These are phyloP conservation scores for Pyrrhia umbra DNA, from an alignment of 2,888 invertebrate genomes.

Conservation along the genomic window DNA sequence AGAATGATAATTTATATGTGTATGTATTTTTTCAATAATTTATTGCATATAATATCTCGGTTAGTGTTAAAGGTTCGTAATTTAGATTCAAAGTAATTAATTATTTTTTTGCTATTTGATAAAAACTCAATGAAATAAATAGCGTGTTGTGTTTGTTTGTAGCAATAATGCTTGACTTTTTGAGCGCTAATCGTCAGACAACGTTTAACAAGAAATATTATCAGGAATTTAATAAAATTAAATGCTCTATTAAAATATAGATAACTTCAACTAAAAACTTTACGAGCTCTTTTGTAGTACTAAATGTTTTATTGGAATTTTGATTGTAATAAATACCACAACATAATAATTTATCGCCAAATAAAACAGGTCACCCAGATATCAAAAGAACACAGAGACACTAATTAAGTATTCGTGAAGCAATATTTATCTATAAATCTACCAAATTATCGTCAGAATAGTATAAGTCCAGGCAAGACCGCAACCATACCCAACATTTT, in stretches of 20 bases:
- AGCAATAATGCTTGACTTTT: conserved; percentile 19
- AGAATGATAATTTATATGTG: conserved; percentile 57
- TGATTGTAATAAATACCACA: background rate
- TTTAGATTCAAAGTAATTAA: conserved; percentile 72
- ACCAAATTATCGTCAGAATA: too few relatives aligned
- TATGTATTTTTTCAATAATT: conserved; percentile 71
- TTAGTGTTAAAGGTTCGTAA: conserved; percentile 62
- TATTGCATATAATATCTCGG: conserved; percentile 69
- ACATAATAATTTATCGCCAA: background rate
- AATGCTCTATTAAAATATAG: background rate
- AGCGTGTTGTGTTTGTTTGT: conserved; percentile 34
- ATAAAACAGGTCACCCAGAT: conserved; percentile 7
- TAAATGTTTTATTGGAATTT: background rate
- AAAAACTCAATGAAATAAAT: conserved; percentile 59
- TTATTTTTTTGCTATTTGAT: conserved; percentile 60
- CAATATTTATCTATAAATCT: background rate
- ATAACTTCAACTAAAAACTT: background rate
- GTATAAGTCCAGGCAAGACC: conserved; percentile 29
- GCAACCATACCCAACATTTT: conserved; percentile 21
- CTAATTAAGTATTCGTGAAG: background rate
- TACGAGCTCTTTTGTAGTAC: background rate
- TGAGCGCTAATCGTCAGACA: conserved; percentile 34
- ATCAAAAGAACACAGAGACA: background rate
- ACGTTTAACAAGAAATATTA: conserved; percentile 25
- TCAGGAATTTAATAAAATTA: conserved; percentile 21